Evolutionary conservation across 2,797 vertebrate species (phyloP), one percentile per base, ranked within the genome.

Genomic region (Selene dorsalis): DNA sequence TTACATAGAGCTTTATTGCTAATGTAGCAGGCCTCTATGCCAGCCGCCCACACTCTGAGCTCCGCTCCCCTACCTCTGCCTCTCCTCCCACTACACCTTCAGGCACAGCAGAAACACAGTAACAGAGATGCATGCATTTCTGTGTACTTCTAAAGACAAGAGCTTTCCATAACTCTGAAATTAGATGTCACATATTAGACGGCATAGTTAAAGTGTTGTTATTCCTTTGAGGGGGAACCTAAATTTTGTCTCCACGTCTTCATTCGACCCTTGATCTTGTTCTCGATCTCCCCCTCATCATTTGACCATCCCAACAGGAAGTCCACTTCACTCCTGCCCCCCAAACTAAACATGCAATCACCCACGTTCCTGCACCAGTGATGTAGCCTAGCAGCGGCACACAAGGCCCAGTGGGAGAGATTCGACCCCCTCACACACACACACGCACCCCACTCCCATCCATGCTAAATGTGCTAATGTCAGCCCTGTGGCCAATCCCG

Each of bases 1-100:
- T 97, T 96, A 96, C 86, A 92, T 91, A 94, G 94, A 95, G 94
- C 94, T 96, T 96, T 96, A 95, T 95, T 95, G 93, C 94, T 96
- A 96, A 96, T 95, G 95, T 92, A 93, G 94, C 92, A 92, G 93
- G 94, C 94, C 93, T 93, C 92, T 93, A 92, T 93, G 95, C 93
- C 91, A 96, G 94, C 93, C 96, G 93, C 93, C 93, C 93, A 95
- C 90, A 76, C 79, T 66, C 82, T 92, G 84, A 91, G 94, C 93
- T 91, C 78, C 76, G 92, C 90, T 93, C 93, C 94, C 92, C 91
- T 93, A 88, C 91, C 92, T 92, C 93, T 92, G 88, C 91, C 83
- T 86, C 84, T 94, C 92, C 92, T 91, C 91, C 92, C 92, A 94
- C 95, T 87, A 92, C 91, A 95, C 95, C 94, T 93, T 92, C 82